A percentile compares a stretch with the other conserved stretches of the same genome.
Conservation (phyloP, 2,888 invertebrate genomes). For the Xestobium rufovillosum region DNA sequence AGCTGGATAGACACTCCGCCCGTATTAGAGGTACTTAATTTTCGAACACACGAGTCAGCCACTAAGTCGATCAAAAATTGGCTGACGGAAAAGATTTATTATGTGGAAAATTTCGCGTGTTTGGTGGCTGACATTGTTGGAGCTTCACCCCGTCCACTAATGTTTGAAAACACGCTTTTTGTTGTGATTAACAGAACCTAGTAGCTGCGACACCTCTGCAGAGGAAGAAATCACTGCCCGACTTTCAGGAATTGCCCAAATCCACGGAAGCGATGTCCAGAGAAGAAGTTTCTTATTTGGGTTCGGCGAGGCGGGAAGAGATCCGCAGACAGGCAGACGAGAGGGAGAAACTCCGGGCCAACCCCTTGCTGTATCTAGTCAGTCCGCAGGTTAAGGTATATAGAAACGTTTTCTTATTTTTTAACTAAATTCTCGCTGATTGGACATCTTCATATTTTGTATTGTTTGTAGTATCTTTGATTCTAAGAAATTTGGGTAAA, state of each 20-base stretch:
- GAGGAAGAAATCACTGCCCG: constrained; percentile 95
- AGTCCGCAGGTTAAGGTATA: constrained; percentile 95
- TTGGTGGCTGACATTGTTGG: constrained; percentile 6
- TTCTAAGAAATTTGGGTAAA: constrained; percentile 5
- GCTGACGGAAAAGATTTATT: constrained; percentile 11
- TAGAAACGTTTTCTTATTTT: constrained; percentile 15
- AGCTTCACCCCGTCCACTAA: constrained; percentile 14
- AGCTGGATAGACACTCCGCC: constrained; percentile 87
- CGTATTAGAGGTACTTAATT: constrained; percentile 65
- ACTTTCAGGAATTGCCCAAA: constrained; percentile 78
- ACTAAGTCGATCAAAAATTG: constrained; percentile 1
- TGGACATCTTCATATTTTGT: no score
- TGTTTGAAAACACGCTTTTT: constrained; percentile 18
- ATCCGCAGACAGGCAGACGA: constrained; percentile 85
- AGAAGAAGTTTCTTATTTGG: constrained; percentile 90
- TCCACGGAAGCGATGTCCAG: constrained; percentile 81
- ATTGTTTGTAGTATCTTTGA: constrained; percentile 4
- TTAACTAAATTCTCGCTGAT: no score
- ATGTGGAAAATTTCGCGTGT: constrained; percentile 2
- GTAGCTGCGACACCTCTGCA: constrained; percentile 73
- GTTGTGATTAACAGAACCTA: constrained; percentile 55
- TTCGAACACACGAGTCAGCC: constrained; percentile 1
- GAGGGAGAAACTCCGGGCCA: constrained; percentile 84
- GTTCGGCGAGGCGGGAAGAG: constrained; percentile 91
- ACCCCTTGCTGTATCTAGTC: constrained; percentile 91